Evolutionary conservation across 2,113 vertebrate species (phyloP), one percentile per base, ranked within the genome.

Genomic region (Mobula hypostoma): DNA sequence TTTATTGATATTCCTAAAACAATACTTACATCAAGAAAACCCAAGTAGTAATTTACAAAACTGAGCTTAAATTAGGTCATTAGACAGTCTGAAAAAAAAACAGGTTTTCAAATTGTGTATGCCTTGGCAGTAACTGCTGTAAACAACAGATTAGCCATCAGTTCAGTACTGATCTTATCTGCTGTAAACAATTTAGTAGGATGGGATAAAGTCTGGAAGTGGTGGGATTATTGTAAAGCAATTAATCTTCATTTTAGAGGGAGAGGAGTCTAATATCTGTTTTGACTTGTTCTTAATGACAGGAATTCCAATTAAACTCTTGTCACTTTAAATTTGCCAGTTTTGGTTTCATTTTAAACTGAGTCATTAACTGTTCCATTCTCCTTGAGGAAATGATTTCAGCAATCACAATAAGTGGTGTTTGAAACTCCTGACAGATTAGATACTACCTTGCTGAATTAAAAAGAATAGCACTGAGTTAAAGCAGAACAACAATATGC

Each of bases 171-270:
- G 83, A 87, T 15, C 6, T 61, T 9, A 14, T 5, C 56, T 61
- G 56, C 0, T 27, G 40, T 85, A 48, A 61, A 85, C 68, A 58
- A 29, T n/a, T 61, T 87, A 87, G 11, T 61, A 61, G 56, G 11
- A 61, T 87, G 24, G 24, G 17, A 17, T 70, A 70, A 87, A 9
- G 83, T 48, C 17, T 70, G 68, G 68, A 17, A 70, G 68, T 70
- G 68, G 68, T 70, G 68, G 11, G 68, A 70, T 70, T 70, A 70
- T 70, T 70, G 68, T 70, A 70, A 70, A 70, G 68, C 8, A 87
- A 24, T 87, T 87, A 87, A 87, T 87, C 56, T 87, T 87, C 24
- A 87, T n/a, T 87, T 87, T 58, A 12, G 12, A 87, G 48, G 56
- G 21, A 77, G 24, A 7, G 27, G 74, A 87, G 58, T n/a, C 24